A percentile compares a stretch with the other conserved stretches of the same genome.
These are phyloP conservation scores for Cheirogaleus medius DNA, from an alignment of 2,113 vertebrate genomes.

Conservation along the genomic window DNA sequence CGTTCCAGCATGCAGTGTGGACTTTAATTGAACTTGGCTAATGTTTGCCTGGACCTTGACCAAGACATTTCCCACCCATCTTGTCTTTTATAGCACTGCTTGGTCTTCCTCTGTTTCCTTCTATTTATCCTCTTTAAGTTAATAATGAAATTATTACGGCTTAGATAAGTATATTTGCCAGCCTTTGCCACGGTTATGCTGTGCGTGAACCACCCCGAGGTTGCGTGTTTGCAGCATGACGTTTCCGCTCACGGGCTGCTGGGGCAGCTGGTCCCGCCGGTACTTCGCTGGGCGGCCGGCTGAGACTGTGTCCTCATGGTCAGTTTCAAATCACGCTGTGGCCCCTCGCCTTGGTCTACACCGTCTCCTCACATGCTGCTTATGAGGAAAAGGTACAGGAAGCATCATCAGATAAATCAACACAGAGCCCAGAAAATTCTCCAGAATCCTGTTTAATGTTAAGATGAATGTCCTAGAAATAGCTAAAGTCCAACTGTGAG, in stretches of 20 bases:
- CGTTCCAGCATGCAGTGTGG: background rate
- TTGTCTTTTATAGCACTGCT: background rate
- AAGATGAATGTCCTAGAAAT: slow-evolving; percentile 39
- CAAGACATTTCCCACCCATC: background rate
- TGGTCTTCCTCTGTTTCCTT: background rate
- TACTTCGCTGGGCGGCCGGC: background rate
- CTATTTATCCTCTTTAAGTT: background rate
- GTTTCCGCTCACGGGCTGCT: background rate
- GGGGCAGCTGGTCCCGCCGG: background rate
- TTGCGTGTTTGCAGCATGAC: background rate
- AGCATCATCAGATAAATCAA: slow-evolving; percentile 12
- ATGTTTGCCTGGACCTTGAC: background rate
- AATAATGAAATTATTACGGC: background rate
- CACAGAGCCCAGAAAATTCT: background rate
- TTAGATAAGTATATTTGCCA: background rate
- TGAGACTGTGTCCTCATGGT: background rate
- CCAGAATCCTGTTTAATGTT: slow-evolving; percentile 36
- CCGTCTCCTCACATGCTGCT: background rate
- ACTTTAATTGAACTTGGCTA: background rate
- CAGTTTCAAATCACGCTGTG: background rate
- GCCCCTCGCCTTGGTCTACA: background rate
- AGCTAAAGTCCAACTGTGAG: slow-evolving; percentile 44
- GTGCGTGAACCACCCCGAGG: background rate
- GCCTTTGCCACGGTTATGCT: background rate
- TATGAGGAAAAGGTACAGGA: background rate